Percentiles rank a stretch among this genome's conserved stretches.
Evolutionary conservation across 2,888 invertebrate genomes (phyloP).

Genomic region (Nycteola revayana): DNA sequence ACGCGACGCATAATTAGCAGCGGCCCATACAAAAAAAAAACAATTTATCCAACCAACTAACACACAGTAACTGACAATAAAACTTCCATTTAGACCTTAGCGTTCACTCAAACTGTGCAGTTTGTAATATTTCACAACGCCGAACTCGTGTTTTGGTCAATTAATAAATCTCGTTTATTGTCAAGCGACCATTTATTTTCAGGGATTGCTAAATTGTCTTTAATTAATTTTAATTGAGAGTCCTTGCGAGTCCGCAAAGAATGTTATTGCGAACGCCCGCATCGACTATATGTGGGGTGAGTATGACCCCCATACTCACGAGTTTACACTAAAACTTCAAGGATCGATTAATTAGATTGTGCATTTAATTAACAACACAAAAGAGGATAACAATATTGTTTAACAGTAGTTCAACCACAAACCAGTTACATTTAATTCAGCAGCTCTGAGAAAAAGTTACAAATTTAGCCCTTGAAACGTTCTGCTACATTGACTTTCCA

Average conservation of each 20-base stretch:
- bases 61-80: too few species aligned
- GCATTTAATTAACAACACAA: conserved; percentile 39
- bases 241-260: conserved; percentile 62
- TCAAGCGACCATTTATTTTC: conserved; percentile 70
- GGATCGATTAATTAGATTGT: conserved; percentile 34
- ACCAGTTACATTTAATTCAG: background rate
- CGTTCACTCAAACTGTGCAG: too few species aligned
- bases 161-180: conserved; percentile 73
- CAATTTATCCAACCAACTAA: too few species aligned
- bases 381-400: too few species aligned
- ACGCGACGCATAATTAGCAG: too few species aligned
- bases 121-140: background rate
- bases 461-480: conserved; percentile 49
- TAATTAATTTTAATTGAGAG: conserved; percentile 80
- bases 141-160: conserved; percentile 31
- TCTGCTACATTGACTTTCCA: conserved; percentile 59
- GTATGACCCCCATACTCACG: conserved; percentile 60
- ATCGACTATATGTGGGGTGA: conserved; percentile 50
- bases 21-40: too few species aligned
- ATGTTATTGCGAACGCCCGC: conserved; percentile 74
- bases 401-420: too few species aligned
- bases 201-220: conserved; percentile 78
- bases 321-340: conserved; percentile 57
- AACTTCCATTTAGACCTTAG: too few species aligned
- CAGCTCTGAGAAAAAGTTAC: conserved; percentile 44